Base-by-base conservation (phyloP, 2,888 invertebrate genomes). In the Melinaea marsaeus region DNA sequence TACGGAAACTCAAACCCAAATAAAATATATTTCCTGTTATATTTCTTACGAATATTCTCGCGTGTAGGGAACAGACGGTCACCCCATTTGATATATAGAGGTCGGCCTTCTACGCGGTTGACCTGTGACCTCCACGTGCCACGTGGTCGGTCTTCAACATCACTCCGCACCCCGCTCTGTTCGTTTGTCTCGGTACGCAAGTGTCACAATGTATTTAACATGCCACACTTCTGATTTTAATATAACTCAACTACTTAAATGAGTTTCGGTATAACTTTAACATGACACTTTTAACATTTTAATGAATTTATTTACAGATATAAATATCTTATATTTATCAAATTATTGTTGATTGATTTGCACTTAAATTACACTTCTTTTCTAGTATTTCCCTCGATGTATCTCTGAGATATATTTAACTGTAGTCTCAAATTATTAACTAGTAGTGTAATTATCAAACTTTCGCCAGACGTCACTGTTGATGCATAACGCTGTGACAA, bases 61-160 rank as follows among this genome's bases (percentile, higher is more conserved):
- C 37, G 7, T 51, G 32, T n/a, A 48, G n/a, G 13, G 22, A 51
- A 51, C 51, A 51, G 22, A 51, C 57, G 51, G 54, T 32, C 48
- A 46, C 59, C 62, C 62, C 62, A 51, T 32, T 32, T 51, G 32
- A 7, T 32, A 32, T 51, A 51, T 59, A 56, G 56, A 34, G 51
- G 34, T 59, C 62, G 58, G 51, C 58, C 62, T 65, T 62, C 59
- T 62, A 45, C 54, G 54, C 61, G 60, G 57, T 64, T 79, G 83
- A 85, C 83, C 84, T 80, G 75, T 82, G 83, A 86, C 85, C 85
- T 80, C 79, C 66, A 63, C 55, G 42, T 62, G 85, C 81, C 88
- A 86, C 88, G 88, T 86, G 88, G 84, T 70, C 47, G 54, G 65
- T 63, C 67, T 57, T 66, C 63, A 68, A 68, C 72, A 75, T 72